Percentiles rank a stretch among this genome's conserved stretches.
Evolutionary conservation across 2,113 vertebrate species (phyloP).

Genomic region (Muntiacus reevesi): DNA sequence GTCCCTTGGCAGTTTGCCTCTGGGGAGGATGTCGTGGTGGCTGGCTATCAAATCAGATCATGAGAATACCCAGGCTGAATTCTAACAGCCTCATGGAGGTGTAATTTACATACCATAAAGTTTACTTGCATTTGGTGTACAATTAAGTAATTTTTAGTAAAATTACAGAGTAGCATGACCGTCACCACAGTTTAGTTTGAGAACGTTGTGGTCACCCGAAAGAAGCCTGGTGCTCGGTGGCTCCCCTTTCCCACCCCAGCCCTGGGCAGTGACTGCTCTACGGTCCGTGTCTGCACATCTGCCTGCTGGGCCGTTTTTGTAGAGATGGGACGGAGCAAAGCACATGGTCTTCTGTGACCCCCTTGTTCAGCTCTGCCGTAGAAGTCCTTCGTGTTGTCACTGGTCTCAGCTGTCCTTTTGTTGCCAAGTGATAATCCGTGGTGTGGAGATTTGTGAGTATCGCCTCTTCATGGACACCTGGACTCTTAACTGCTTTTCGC

Average conservation of each 20-base stretch:
- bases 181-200: neutral
- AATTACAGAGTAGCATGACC: neutral
- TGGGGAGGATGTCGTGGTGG: neutral
- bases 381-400: accelerated
- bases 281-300: too few relatives aligned
- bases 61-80: neutral
- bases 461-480: too few relatives aligned
- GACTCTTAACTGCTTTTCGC: neutral
- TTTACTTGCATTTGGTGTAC: neutral
- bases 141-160: conserved; percentile 12
- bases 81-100: neutral
- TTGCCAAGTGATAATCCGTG: accelerated
- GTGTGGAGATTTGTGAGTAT: accelerated
- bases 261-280: accelerated
- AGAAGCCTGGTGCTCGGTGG: neutral
- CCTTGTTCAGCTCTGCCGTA: accelerated
- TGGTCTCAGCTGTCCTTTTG: accelerated
- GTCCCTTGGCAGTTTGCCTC: neutral
- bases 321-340: accelerated
- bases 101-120: neutral
- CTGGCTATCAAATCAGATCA: neutral
- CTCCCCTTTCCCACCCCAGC: neutral
- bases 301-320: accelerated
- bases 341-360: accelerated
- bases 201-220: accelerated